A percentile compares a stretch with the other conserved stretches of the same genome.
phyloP scores from a whole-genome alignment of 2,113 vertebrate genomes.

The Mystacornis crossleyi region DNA sequence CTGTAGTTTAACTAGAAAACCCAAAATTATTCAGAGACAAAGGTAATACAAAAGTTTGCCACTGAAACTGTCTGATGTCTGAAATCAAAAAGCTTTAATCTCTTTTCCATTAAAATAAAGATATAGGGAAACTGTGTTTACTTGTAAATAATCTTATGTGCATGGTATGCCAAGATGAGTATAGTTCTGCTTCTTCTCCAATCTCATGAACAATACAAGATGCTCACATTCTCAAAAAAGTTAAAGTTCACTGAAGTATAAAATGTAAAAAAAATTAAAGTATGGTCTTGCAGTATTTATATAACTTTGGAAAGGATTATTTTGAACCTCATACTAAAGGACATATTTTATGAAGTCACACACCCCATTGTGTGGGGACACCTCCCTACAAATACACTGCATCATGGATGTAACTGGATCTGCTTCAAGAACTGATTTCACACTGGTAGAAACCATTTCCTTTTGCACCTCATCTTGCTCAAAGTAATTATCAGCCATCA shows the following conservation, averaged over 20 bases:
- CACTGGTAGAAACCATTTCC: background rate
- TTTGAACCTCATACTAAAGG: background rate
- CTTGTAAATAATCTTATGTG: background rate
- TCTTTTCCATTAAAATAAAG: background rate
- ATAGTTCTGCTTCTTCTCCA: background rate
- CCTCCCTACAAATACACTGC: background rate
- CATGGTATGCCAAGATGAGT: background rate
- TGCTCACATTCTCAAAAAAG: background rate
- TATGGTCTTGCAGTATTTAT: background rate
- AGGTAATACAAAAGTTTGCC: fast-evolving
- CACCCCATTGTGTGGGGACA: fast-evolving
- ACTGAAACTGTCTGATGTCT: background rate
- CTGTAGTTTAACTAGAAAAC: background rate
- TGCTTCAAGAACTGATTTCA: background rate
- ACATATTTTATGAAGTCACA: background rate
- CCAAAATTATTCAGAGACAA: background rate
- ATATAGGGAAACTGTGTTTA: background rate
- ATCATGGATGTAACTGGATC: background rate
- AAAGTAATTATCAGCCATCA: slow-evolving; percentile 14
- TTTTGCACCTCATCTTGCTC: background rate
- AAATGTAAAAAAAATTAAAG: background rate
- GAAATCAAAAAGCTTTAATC: background rate
- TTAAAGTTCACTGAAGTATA: background rate
- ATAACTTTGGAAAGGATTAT: background rate
- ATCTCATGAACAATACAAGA: background rate